Evolutionary conservation across 1,140 invertebrate species (phyloP), one percentile per base, ranked within the genome.

Genomic region (Sipha flava): DNA sequence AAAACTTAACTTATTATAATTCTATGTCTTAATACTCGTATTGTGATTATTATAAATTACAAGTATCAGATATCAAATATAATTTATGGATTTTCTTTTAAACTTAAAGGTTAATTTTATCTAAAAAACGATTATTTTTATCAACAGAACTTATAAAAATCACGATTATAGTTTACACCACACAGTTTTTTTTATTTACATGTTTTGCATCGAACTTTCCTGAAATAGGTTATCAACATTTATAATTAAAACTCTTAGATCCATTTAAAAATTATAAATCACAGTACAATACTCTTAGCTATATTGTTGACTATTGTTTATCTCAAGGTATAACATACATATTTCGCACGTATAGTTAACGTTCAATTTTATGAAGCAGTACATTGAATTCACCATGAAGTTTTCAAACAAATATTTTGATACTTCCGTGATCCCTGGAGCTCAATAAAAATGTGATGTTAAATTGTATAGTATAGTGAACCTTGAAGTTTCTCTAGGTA

Each of bases 401-500:
- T 70, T 47, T 9, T 18, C 16, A 18, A 31, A 70, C 34, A 2
- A n/a, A 70, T 26, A 45, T 47, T 70, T 70, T 47, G 40, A 12
- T 47, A 70, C 18, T 70, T n/a, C 26, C 66, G 66, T 29, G 66
- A 43, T 70, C 40, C 66, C 16, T 29, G 10, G 5, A n/a, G 23
- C 26, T 5, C 1, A 18, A 10, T 2, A 16, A 29, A 3, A 70
- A 26, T 45, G 12, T 10, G 18, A 68, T 26, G n/a, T 26, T 45
- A 68, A 68, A 68, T 68, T 26, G n/a, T n/a, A n/a, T 5, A 43
- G 23, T 26, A 47, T 47, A 26, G 14, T 3, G 16, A n/a, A 47
- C 66, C 66, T 70, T 70, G 66, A 70, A 9, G 66, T 70, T 47
- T 68, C 47, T 70, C 34, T 66, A n/a, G n/a, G n/a, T n/a, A 66